Base-by-base conservation (phyloP, 2,113 vertebrate genomes). In the Carassius carassius region DNA sequence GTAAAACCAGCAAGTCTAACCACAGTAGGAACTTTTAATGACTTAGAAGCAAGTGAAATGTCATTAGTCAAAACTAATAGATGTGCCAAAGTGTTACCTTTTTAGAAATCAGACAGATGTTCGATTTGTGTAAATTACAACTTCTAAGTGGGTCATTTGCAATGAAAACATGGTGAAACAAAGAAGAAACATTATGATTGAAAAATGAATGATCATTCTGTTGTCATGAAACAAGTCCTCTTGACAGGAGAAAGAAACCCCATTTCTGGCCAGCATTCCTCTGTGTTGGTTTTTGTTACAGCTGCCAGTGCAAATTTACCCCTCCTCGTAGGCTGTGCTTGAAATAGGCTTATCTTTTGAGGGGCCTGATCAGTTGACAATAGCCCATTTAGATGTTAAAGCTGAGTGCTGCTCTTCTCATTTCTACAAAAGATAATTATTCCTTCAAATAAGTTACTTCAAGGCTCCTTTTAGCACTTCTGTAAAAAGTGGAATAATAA, bases 291-390 rank as follows among this genome's bases (percentile, higher is more conserved):
- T 89, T 94, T 94, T 95, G 93, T 94, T 94, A 91, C 93, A 94
- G 91, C 92, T 94, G 95, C 94, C 95, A 95, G 84, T 92, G 90
- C 91, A 91, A 90, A 94, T 95, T 95, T 94, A 91, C 84, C 84
- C 88, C 86, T 86, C 77, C 87, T 90, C 88, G 90, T 94, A 93
- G 91, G 89, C 89, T 90, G 84, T 72, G 91, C 87, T 89, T 93
- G 87, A 93, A 94, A 93, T 89, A 91, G 92, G 93, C 93, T 95
- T 94, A 94, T 94, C 94, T 94, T 90, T 83, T 82, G 84, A 90
- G 86, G 90, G 86, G 90, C 91, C 90, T 85, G 86, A 89, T 87
- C 89, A 89, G 92, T 92, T 89, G 87, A 94, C 92, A 93, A 94
- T 92, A 92, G 90, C 89, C 92, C 87, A 93, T 93, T 92, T 93